Evolutionary conservation across 2,113 vertebrate genomes (phyloP).

Genomic region (Lophotis ruficrista): DNA sequence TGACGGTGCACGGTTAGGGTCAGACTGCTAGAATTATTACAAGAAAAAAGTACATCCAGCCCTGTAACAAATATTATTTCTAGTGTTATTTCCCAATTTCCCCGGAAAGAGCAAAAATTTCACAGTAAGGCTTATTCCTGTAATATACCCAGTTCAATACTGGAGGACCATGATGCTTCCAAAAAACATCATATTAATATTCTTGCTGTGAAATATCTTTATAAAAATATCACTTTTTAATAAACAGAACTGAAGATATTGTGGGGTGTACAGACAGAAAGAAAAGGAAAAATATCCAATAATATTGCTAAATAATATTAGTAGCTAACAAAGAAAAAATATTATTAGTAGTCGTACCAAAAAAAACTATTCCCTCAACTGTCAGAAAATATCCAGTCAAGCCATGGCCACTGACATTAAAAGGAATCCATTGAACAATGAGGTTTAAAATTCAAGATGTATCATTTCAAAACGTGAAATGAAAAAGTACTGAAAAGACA

Average conservation of each 20-base stretch:
- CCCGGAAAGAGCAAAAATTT: neutral
- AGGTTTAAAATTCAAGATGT: neutral
- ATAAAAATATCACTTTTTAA: neutral
- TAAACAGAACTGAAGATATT: neutral
- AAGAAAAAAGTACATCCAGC: neutral
- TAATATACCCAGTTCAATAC: neutral
- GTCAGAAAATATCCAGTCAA: neutral
- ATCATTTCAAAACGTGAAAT: neutral
- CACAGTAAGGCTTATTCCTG: neutral
- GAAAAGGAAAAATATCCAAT: neutral
- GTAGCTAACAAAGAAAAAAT: neutral
- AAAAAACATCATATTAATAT: neutral
- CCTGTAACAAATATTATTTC: neutral
- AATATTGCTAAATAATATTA: neutral
- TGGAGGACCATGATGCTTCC: neutral
- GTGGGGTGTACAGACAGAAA: neutral
- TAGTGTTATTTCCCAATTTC: neutral
- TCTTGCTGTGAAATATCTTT: neutral
- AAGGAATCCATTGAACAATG: neutral
- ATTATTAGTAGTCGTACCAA: neutral
- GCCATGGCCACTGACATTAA: neutral
- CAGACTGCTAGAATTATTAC: neutral
- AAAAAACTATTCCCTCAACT: neutral
- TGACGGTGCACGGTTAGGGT: neutral
- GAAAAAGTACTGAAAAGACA: neutral